A percentile compares a stretch with the other conserved stretches of the same genome.
phyloP scores from a whole-genome alignment of 2,113 vertebrate species.

The Chaenogobius annularis region DNA sequence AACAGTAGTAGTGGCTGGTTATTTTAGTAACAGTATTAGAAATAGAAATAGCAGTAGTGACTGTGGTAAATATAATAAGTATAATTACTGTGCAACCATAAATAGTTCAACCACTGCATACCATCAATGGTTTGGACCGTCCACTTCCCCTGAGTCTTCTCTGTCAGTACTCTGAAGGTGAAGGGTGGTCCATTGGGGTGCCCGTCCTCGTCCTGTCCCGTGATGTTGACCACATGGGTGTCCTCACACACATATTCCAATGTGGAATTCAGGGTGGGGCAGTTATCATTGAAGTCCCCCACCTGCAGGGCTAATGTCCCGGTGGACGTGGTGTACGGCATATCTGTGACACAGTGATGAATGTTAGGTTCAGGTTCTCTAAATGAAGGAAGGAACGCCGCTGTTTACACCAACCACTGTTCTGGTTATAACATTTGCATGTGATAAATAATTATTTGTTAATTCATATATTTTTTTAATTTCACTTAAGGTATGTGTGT shows the following conservation, averaged over 20 bases:
- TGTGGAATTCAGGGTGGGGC: conserved; percentile 72
- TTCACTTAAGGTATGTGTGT: no score
- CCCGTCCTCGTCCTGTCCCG: conserved; percentile 45
- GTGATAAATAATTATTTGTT: no score
- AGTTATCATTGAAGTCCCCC: conserved; percentile 73
- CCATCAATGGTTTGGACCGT: conserved; percentile 71
- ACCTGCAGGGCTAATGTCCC: conserved; percentile 81
- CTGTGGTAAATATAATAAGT: neutral
- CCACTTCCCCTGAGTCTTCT: conserved; percentile 66
- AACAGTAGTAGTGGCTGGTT: no score
- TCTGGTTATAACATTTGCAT: neutral
- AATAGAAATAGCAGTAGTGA: no score
- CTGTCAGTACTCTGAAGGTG: conserved; percentile 69
- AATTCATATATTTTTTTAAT: no score
- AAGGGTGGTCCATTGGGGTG: conserved; percentile 71
- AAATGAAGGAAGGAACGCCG: neutral
- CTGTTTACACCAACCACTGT: neutral
- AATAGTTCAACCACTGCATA: conserved; percentile 33
- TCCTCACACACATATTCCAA: conserved; percentile 69
- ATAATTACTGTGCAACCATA: neutral
- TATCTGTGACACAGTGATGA: conserved; percentile 62
- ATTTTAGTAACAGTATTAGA: no score
- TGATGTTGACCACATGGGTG: conserved; percentile 65
- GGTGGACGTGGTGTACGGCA: conserved; percentile 74
- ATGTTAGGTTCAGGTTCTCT: neutral